Conservation (phyloP, 2,888 invertebrate genomes). For the Caradrina clavipalpis region DNA sequence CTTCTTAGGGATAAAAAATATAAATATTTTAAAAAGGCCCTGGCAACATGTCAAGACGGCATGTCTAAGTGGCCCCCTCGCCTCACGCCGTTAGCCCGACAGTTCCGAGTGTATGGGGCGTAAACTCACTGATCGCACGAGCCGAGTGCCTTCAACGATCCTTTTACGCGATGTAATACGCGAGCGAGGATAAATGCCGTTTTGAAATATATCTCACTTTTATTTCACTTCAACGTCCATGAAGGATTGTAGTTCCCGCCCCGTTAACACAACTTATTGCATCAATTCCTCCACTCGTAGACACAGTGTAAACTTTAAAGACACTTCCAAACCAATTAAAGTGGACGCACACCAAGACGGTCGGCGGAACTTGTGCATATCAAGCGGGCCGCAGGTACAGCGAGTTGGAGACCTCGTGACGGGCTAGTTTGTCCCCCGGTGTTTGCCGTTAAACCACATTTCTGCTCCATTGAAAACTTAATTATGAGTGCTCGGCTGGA, state of each 20-base stretch:
- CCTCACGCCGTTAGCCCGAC: conserved; percentile 63
- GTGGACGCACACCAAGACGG: conserved; percentile 30
- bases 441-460: conserved; percentile 81
- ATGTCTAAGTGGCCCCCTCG: conserved; percentile 60
- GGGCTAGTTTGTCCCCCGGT: conserved; percentile 63
- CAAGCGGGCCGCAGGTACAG: conserved; percentile 65
- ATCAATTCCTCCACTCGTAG: conserved; percentile 38
- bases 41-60: conserved; percentile 52
- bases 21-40: conserved; percentile 58
- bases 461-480: conserved; percentile 83
- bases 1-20: conserved; percentile 52
- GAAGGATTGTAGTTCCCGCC: conserved; percentile 43
- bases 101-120: conserved; percentile 70
- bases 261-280: conserved; percentile 43
- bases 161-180: conserved; percentile 71
- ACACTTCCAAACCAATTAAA: conserved; percentile 53
- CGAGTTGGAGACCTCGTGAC: conserved; percentile 63
- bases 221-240: conserved; percentile 59
- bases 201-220: conserved; percentile 64
- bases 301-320: conserved; percentile 38
- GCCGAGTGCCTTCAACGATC: conserved; percentile 72
- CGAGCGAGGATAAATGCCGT: conserved; percentile 66
- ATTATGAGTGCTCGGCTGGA: conserved; percentile 73
- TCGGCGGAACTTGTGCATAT: conserved; percentile 70
- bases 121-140: conserved; percentile 72